Base-by-base conservation (phyloP, 2,797 vertebrate species). In the Melanogrammus aeglefinus region DNA sequence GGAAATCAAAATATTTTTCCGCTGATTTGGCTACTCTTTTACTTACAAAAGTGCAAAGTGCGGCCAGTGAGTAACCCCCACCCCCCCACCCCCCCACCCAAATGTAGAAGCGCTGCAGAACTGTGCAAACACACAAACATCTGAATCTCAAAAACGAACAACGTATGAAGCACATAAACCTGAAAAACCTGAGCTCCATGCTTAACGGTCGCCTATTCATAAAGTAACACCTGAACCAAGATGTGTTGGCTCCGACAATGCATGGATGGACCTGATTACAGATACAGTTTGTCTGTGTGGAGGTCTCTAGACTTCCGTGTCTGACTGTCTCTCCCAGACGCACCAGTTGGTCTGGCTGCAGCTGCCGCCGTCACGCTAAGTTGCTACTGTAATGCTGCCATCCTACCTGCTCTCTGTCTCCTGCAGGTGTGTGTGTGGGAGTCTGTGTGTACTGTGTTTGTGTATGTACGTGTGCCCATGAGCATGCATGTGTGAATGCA, bases 291-390 rank as follows among this genome's bases (percentile, higher is more conserved):
- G 57, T 63, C 1, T 63, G 21, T 24, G 57, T 18, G 57, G 63
- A 9, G 63, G 57, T 63, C 21, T 63, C 14, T 2, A 24, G 63
- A 69, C 24, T 8, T 51, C 57, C 47, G 36, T 66, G 81, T 57
- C 72, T 76, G 31, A 83, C 70, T 35, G 29, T 41, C 47, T 77
- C 21, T 63, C 57, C 21, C 57, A 13, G 10, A 2, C 4, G 71
- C 18, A 69, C 0, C 5, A 71, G 36, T 41, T 21, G 8, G n/a
- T 24, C n/a, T 76, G 14, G 57, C 63, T 70, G 21, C 57, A 8
- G 63, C 57, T 63, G 57, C 57, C n/a, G 57, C 57, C n/a, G 77
- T 74, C 31, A 72, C 7, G 31, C 70, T 31, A 31, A 6, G 70
- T 72, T 72, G 70, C 31, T 70, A 57, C 41, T 39, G 29, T 36